These are phyloP conservation scores for Umimayanthus chanpuru DNA, from an alignment of 92 coral and sea anemone genomes.

Conservation along the genomic window DNA sequence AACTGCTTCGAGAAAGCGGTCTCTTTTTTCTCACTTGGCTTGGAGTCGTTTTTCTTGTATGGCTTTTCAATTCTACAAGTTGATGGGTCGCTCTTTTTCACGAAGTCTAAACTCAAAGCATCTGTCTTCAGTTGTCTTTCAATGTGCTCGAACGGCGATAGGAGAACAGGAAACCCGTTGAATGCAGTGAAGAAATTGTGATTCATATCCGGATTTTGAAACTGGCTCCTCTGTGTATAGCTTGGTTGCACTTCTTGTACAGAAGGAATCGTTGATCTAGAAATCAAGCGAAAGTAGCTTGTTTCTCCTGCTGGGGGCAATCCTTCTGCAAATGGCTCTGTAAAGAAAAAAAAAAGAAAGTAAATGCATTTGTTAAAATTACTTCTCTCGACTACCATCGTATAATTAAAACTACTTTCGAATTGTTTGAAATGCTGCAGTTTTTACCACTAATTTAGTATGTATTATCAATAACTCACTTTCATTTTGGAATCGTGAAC, in stretches of 20 bases:
- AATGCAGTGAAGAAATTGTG: conserved; percentile 25
- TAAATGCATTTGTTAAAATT: conserved; percentile 13
- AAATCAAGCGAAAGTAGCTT: background rate
- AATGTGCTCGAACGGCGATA: conserved; percentile 4
- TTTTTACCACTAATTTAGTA: background rate
- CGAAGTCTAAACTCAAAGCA: conserved; percentile 7
- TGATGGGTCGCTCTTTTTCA: background rate
- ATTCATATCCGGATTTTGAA: conserved; percentile 10
- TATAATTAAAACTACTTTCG: background rate
- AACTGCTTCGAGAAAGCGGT: background rate
- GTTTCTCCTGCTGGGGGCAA: background rate
- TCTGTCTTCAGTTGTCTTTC: conserved; percentile 24
- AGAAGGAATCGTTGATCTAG: background rate
- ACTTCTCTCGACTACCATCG: background rate
- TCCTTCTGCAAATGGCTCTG: conserved; percentile 22
- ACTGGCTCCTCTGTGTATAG: background rate
- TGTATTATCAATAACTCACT: conserved; percentile 21
- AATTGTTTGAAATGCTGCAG: background rate
- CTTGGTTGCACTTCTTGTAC: conserved; percentile 3
- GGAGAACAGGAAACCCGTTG: conserved; percentile 7
- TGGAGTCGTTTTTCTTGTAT: background rate
- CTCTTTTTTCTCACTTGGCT: background rate
- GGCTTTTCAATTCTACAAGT: background rate
- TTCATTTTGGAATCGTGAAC: conserved; percentile 21
- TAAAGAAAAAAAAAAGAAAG: conserved; percentile 8